Base-by-base conservation (phyloP, 2,888 invertebrate genomes). In the Deilephila porcellus region DNA sequence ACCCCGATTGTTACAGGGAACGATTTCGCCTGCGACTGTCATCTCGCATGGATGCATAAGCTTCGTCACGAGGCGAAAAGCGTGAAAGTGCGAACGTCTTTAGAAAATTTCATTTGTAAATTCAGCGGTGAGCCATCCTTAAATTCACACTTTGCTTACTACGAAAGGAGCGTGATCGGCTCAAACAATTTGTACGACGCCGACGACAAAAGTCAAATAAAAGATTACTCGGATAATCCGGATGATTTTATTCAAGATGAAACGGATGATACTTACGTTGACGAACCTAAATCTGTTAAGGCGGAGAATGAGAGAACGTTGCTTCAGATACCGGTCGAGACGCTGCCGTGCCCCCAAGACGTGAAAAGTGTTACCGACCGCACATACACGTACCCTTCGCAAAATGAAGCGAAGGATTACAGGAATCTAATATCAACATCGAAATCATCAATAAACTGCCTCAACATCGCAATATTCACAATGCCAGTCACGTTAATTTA, bases 21-120 rank as follows among this genome's bases (percentile, higher is more conserved):
- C 93, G 96, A 96, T 84, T 97, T 98, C 91, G 95, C 96, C 86
- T 98, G 98, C 93, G 97, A 98, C 93, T 98, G 98, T 88, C 97
- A 97, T 81, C 95, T 98, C 84, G 96, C 96, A 75, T 98, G 98
- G 98, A 96, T 98, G 94, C 97, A 97, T 93, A 96, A 96, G 79
- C 95, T 98, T 79, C 95, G 96, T 77, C 96, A 97, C 90, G 97
- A 97, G 86, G 97, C 98, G 78, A 96, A 96, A 88, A 97, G 97
- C 90, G 93, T 95, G 77, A 96, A 96, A 90, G 95, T 97, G 81
- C 95, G 96, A 82, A 96, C 96, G 81, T 96, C 96, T 75, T 95
- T 98, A 77, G 97, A 97, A 87, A 96, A 97, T 87, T 95, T 97
- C 86, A 96, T 96, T 83, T 98, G 97, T 91, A 96, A 96, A 89